These are phyloP conservation scores for Lagopus muta DNA, from an alignment of 2,113 vertebrate genomes.

Conservation along the genomic window DNA sequence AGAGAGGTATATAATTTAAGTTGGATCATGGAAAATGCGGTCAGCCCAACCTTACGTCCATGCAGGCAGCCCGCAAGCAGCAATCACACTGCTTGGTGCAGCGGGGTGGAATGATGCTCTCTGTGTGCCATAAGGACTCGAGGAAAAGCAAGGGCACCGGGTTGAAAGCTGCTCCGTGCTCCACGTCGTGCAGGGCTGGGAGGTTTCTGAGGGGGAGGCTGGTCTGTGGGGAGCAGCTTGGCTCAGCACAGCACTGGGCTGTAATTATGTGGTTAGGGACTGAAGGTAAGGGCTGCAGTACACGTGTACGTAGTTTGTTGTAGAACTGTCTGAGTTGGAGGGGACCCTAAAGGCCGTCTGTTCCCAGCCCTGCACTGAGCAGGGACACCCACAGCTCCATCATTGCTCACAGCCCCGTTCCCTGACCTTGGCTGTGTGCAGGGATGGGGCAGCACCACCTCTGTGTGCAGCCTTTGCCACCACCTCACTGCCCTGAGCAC, in stretches of 20 bases:
- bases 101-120: background rate
- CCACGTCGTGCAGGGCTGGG: background rate
- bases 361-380: too few species aligned
- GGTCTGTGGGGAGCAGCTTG: background rate
- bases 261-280: accelerated
- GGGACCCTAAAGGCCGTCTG: too few species aligned
- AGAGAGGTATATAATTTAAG: background rate
- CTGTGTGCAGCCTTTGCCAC: too few species aligned
- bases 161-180: background rate
- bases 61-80: background rate
- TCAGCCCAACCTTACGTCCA: background rate
- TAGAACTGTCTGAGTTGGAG: too few species aligned
- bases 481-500: too few species aligned
- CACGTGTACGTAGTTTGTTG: too few species aligned
- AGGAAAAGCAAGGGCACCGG: background rate
- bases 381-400: too few species aligned
- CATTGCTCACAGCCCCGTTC: too few species aligned
- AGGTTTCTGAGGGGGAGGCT: background rate
- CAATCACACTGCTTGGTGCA: background rate
- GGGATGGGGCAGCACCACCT: too few species aligned
- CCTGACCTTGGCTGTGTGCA: too few species aligned
- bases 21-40: background rate
- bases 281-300: background rate
- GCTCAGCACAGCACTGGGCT: background rate
- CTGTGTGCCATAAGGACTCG: background rate